Base-by-base conservation (phyloP, 2,888 invertebrate genomes). In the Congeria kusceri region DNA sequence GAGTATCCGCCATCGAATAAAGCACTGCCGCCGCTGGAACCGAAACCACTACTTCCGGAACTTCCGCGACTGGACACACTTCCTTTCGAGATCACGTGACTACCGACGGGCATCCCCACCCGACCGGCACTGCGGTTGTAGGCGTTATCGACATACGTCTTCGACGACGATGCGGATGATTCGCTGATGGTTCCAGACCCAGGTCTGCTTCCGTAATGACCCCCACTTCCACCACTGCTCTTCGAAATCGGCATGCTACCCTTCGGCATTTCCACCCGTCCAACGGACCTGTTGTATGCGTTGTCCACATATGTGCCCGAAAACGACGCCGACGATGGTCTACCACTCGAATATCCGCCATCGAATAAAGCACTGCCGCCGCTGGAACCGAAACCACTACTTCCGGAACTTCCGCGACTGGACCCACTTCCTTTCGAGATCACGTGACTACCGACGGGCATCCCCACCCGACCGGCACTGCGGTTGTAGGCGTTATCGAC, bases 51-150 rank as follows among this genome's bases (percentile, higher is more conserved):
- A 39, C 39, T 39, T 39, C 9, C 3, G 15, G 39, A 15, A 13
- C 39, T 39, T 39, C 15, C 39, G n/a, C n/a, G n/a, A n/a, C n/a
- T n/a, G n/a, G n/a, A n/a, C n/a, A n/a, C n/a, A n/a, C n/a, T 11
- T 39, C 39, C 39, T 20, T 23, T 53, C 13, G 80, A 77, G 3
- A 74, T 70, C n/a, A 59, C 44, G 56, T 74, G 64, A 44, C 70
- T 70, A 9, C 74, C 77, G 15, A 62, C 47, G 0, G 70, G 62
- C 81, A 77, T 74, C 0, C 74, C 81, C 2, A 77, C 81, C 25
- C 81, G 57, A 1, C 74, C 77, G 11, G 68, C 15, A 27, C 70
- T 63, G 13, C 74, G 27, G 67, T 81, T 81, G 13, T 53, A 61
- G 9, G 74, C 32, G 23, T 81, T 81, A 47, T 81, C 68, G 2